A percentile compares a stretch with the other conserved stretches of the same genome.
Conservation (phyloP, 2,888 invertebrate genomes). For the Diarsia mendica region DNA sequence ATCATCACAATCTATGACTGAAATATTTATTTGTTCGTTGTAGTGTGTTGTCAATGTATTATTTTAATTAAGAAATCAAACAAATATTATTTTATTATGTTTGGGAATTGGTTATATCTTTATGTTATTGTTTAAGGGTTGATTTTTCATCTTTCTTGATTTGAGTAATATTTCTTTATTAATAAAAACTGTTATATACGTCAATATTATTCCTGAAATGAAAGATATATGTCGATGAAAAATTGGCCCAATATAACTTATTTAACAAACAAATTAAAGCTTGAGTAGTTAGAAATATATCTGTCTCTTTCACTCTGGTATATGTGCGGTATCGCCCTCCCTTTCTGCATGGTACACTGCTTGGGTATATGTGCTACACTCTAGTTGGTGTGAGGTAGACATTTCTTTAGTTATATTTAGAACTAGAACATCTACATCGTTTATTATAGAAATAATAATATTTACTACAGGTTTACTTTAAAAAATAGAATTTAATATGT, state of each 20-base stretch:
- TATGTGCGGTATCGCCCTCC: conserved; percentile 66
- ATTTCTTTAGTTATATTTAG: conserved; percentile 50
- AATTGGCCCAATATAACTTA: background rate
- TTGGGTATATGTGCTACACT: conserved; percentile 80
- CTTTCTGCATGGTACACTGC: conserved; percentile 80
- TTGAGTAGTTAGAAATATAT: conserved; percentile 70
- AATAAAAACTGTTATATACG: background rate
- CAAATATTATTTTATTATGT: background rate
- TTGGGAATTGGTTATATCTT: conserved; percentile 14
- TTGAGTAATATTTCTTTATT: background rate
- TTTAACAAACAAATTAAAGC: conserved; percentile 58
- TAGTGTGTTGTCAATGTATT: conserved; percentile 11
- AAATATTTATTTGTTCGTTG: background rate
- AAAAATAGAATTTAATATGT: background rate
- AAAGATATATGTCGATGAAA: background rate
- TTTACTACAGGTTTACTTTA: conserved; percentile 31
- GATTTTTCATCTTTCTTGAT: conserved; percentile 1
- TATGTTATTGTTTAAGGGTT: conserved; percentile 1
- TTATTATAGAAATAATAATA: conserved; percentile 20
- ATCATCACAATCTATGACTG: background rate
- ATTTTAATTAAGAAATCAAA: conserved; percentile 17
- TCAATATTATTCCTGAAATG: background rate
- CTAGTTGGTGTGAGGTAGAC: conserved; percentile 63
- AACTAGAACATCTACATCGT: conserved; percentile 55
- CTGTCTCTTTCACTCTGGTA: conserved; percentile 70